Evolutionary conservation across 2,113 vertebrate genomes (phyloP), one percentile per base, ranked within the genome.

Genomic region (Gymnorhina tibicen): DNA sequence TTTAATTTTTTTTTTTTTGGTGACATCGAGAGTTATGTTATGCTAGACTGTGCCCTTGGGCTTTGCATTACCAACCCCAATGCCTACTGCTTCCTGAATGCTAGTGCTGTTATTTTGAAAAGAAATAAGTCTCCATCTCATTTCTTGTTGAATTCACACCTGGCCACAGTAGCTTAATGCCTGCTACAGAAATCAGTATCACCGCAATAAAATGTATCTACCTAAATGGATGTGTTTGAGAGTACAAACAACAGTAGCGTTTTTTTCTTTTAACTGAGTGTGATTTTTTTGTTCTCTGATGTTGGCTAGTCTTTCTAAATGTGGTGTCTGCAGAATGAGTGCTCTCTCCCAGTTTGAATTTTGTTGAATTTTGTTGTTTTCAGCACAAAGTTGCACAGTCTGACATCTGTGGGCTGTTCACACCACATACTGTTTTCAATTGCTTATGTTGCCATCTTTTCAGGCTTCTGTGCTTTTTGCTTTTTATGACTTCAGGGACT

Each of bases 401-500:
- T 97, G 89, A 94, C 73, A n/a, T 95, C 92, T 87, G 46, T 58
- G 53, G 44, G 20, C 39, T 91, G n/a, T 85, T 97, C 70, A 94
- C 9, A 94, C 47, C 88, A 76, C 66, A 80, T 93, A 94, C 95
- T 69, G 90, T 96, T 97, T 97, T 95, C 82, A 89, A 47, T 87
- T 94, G 93, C 62, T 93, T 63, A 89, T 69, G 77, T 81, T 94
- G 30, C 56, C 58, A 92, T 88, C 68, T 93, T 53, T 94, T 92
- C 67, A 95, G 73, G 78, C 67, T 92, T 96, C 76, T 93, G 32
- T 77, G 69, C 79, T 94, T 96, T 95, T 94, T 95, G 20, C 62
- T 94, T 20, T 96, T 97, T 97, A 95, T 95, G 83, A 91, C 63
- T 74, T 95, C 94, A 95, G 89, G 46, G 64, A 95, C 84, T 97